phyloP scores from a whole-genome alignment of 1,140 invertebrate species.

The Macrocentrus cingulum region DNA sequence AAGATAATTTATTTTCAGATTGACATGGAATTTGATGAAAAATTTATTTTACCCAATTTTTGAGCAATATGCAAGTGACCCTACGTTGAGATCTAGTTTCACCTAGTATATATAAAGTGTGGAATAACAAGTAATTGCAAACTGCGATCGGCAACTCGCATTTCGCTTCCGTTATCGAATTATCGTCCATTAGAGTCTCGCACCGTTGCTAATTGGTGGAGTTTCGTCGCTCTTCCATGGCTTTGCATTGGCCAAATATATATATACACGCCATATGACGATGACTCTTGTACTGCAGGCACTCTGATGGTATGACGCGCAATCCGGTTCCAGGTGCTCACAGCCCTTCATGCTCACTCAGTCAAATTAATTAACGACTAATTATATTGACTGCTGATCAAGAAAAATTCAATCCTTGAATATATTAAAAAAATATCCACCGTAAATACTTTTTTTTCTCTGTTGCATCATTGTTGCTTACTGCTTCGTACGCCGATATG shows the following conservation, averaged over 20 bases:
- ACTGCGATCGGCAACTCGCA: slow-evolving; percentile 25
- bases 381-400: slow-evolving; percentile 22
- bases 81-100: too few species aligned
- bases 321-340: too few species aligned
- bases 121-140: slow-evolving; percentile 27
- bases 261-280: slow-evolving; percentile 5
- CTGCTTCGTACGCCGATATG: too few species aligned
- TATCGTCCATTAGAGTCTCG: slow-evolving; percentile 30
- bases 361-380: slow-evolving; percentile 18
- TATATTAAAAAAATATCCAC: too few species aligned
- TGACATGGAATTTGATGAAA: too few species aligned
- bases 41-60: too few species aligned
- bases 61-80: too few species aligned
- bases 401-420: slow-evolving; percentile 9
- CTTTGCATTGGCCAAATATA: slow-evolving; percentile 8
- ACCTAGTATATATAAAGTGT: slow-evolving; percentile 19
- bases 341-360: background rate
- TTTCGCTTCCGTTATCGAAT: slow-evolving; percentile 30
- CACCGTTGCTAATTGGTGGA: slow-evolving; percentile 40
- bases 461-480: too few species aligned
- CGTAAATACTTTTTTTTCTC: too few species aligned
- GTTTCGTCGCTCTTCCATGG: slow-evolving; percentile 26
- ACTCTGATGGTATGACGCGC: slow-evolving; percentile 6
- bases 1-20: too few species aligned
- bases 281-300: background rate